A percentile compares a stretch with the other conserved stretches of the same genome.
Evolutionary conservation across 2,113 vertebrate genomes (phyloP).

Genomic region (Cariama cristata): DNA sequence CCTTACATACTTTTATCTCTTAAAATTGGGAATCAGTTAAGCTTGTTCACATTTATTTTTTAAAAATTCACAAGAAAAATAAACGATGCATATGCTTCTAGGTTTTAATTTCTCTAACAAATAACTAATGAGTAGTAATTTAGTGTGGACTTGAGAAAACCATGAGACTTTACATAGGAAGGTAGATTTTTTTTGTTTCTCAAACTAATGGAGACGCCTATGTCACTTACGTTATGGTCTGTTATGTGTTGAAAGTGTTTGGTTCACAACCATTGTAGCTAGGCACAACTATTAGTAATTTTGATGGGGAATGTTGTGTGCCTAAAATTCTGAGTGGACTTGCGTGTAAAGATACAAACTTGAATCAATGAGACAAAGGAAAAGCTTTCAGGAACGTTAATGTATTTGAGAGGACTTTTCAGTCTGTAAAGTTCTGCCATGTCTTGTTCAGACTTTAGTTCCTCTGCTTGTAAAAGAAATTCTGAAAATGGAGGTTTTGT

Average conservation of each 20-base stretch:
- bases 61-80: not conserved
- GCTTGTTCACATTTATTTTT: not conserved
- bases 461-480: not conserved
- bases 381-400: not conserved
- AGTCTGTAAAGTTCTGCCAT: not conserved
- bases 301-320: not conserved
- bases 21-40: not conserved
- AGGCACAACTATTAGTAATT: not conserved
- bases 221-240: not conserved
- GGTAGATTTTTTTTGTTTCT: not conserved
- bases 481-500: not conserved
- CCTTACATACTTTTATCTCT: not conserved
- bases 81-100: not conserved
- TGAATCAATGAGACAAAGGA: not conserved
- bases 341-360: not conserved
- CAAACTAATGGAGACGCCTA: rapidly evolving
- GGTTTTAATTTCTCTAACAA: not conserved
- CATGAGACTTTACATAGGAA: rapidly evolving
- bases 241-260: not conserved
- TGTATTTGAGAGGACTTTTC: not conserved
- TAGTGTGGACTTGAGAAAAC: not conserved
- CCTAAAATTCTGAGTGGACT: not conserved
- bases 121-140: not conserved
- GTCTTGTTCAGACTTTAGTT: not conserved
- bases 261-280: not conserved